phyloP scores from a whole-genome alignment of 2,888 invertebrate species.

The Nineta flava region DNA sequence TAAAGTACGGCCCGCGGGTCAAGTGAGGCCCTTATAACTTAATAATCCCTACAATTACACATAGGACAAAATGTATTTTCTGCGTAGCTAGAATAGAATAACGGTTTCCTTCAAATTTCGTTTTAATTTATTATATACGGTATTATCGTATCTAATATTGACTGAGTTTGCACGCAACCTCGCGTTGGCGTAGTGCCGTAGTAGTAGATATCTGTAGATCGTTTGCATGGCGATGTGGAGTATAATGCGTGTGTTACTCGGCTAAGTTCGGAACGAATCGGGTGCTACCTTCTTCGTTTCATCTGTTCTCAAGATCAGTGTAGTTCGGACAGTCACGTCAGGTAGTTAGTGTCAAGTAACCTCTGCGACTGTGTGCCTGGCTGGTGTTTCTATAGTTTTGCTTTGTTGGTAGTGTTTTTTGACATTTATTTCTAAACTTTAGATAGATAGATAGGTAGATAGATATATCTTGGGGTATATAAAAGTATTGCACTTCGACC shows the following conservation, averaged over 20 bases:
- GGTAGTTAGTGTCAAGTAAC: background rate
- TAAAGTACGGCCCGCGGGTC: background rate
- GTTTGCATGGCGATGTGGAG: background rate
- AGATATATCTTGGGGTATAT: no score
- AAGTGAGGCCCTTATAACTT: background rate
- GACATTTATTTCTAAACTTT: no score
- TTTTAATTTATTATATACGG: background rate
- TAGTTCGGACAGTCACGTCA: background rate
- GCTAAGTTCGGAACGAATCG: background rate
- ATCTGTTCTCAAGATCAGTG: background rate
- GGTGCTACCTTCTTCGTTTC: background rate
- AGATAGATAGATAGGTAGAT: no score
- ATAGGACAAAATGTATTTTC: background rate
- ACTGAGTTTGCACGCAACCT: background rate
- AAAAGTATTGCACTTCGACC: no score
- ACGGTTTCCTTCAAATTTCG: background rate
- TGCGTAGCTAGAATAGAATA: background rate
- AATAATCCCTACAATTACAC: background rate
- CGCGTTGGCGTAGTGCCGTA: background rate
- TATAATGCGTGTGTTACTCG: background rate
- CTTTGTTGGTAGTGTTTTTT: conserved; percentile 1
- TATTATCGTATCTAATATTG: background rate
- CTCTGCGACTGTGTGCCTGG: background rate
- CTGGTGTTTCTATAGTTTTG: conserved; percentile 1
- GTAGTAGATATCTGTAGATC: background rate